Evolutionary conservation across 1,140 invertebrate genomes (phyloP), one percentile per base, ranked within the genome.

Genomic region (Trachymyrmex cornetzi): DNA sequence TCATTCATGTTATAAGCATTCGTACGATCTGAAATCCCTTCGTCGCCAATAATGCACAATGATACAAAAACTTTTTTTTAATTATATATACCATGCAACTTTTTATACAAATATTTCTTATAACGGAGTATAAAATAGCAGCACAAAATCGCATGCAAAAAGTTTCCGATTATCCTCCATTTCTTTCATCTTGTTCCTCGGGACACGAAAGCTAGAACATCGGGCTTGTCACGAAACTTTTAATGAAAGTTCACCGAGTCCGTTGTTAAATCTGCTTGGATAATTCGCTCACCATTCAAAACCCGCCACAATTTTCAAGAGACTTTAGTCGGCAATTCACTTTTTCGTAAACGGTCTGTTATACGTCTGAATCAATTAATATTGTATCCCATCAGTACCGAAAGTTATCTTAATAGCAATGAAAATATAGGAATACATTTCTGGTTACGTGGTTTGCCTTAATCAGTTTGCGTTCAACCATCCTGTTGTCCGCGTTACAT

Each of bases 221-320:
- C 85, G 75, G 59, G 53, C 81, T 85, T 77, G 81, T 90, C 88
- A 77, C 77, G 57, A 86, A 90, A 90, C 86, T 90, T 90, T 90
- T 90, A 90, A 90, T 88, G 89, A 90, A 90, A 90, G 55, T 72
- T 85, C 63, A 22, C 11, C 75, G n/a, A 22, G 34, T 34, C 9
- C 48, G 44, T 66, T 64, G 69, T 90, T 86, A 81, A 88, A 88
- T 90, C 67, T 89, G 71, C 53, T 64, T 53, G 53, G 79, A 85
- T 90, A 89, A 90, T 90, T 89, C 81, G 72, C 77, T 59, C 27
- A 14, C 11, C 14, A 63, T 81, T 61, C 30, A 38, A 63, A 84
- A 74, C 44, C 11, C 57, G 55, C 27, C 19, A 61, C 53, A 61
- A 30, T 61, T 82, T 82, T 74, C 24, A 72, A 72, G 24, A 61